Evolutionary conservation across 2,888 invertebrate genomes (phyloP), one percentile per base, ranked within the genome.

Genomic region (Erebia ligea): DNA sequence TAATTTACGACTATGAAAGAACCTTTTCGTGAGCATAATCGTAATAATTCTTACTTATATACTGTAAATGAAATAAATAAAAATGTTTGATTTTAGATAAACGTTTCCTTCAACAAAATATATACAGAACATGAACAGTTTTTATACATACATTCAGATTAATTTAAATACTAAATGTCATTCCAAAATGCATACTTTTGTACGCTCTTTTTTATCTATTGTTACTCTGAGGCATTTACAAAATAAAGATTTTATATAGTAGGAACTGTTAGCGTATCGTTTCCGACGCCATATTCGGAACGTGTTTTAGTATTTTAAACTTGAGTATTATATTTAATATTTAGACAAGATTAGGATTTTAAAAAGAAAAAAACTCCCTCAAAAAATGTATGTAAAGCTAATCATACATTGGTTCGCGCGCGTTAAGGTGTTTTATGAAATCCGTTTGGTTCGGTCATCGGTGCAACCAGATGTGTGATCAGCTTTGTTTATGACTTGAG

Each of bases 241-340:
- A 45, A 58, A 67, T 58, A 58, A 67, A 67, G 67, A 67, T 67
- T 67, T 67, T 67, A 67, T 67, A 67, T 67, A 67, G 42, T 66
- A 66, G 58, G 57, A 67, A 67, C 45, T 50, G 68, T 59, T 63
- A 59, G 59, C 52, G 58, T 17, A 48, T 56, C 56, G 58, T 48
- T 34, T 40, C 64, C 56, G 62, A 21, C 19, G 42, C 64, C 57
- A 59, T 71, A 57, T 64, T 59, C 59, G 54, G 25, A 40, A 19
- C 64, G 25, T 11, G 34, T 45, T 11, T 48, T 59, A 42, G 50
- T 50, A 63, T 61, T 59, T 68, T 73, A 68, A 57, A 42, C 69
- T 69, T 69, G 73, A 71, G 45, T 63, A 71, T 69, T 71, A 70
- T 69, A 62, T 73, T 63, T 75, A 72, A 73, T 58, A 65, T 72